These are phyloP conservation scores for Pseudoips prasinana DNA, from an alignment of 2,888 invertebrate species.

Conservation along the genomic window DNA sequence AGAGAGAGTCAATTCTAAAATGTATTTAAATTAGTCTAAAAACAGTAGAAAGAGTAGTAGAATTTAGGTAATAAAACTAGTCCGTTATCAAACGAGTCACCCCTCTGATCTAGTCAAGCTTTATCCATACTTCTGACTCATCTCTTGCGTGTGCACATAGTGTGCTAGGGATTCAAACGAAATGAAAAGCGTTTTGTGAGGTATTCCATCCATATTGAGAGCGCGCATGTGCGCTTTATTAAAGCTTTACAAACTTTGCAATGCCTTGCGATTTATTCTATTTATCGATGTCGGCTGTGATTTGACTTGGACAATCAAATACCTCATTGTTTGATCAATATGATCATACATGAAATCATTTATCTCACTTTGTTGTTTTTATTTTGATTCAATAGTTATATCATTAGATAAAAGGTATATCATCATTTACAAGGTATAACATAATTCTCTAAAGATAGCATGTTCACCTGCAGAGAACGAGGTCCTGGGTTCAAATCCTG, in stretches of 20 bases:
- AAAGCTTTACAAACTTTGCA: constrained; percentile 61
- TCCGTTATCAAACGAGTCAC: constrained; percentile 11
- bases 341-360: too few relatives aligned
- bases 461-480: too few relatives aligned
- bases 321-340: constrained; percentile 10
- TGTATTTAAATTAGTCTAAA: too few relatives aligned
- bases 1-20: too few relatives aligned
- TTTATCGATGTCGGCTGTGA: constrained; percentile 59
- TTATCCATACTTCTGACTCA: constrained; percentile 43
- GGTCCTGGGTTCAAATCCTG: too few relatives aligned
- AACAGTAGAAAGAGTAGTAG: too few relatives aligned
- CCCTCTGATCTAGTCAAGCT: constrained; percentile 19
- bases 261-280: constrained; percentile 64
- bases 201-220: constrained; percentile 59
- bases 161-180: constrained; percentile 65
- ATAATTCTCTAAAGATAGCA: too few relatives aligned
- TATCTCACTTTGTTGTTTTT: too few relatives aligned
- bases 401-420: too few relatives aligned
- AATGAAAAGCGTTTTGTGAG: constrained; percentile 79
- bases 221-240: constrained; percentile 69
- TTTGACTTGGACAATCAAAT: constrained; percentile 35
- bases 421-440: too few relatives aligned
- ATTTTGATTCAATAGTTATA: too few relatives aligned
- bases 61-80: too few relatives aligned
- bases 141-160: constrained; percentile 49